Evolutionary conservation across 2,888 invertebrate genomes (phyloP), one percentile per base, ranked within the genome.

Genomic region (Sinopyrophorus schimmeli): DNA sequence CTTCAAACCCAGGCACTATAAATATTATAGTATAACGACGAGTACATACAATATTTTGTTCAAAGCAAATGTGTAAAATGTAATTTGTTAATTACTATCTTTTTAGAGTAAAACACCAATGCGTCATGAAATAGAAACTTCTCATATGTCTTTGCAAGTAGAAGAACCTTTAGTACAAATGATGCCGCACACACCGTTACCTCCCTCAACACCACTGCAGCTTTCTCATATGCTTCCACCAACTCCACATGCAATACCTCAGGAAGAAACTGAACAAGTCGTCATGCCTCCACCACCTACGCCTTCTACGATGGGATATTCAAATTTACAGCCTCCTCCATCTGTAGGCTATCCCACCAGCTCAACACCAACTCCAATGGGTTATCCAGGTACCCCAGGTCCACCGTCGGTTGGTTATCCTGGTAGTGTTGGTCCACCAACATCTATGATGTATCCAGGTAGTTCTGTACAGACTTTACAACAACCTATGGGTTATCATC

Each of bases 311-410:
- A 61, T 40, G 59, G 37, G 18, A 2, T 42, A 37, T 15, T 30
- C 51, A n/a, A 15, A 10, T 5, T 53, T 75, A 53, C 73, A 76
- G 47, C 76, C 77, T 3, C 76, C 78, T 0, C 75, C 78, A 1
- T 79, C 79, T 1, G 66, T 59, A 11, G 43, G 37, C 23, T 78
- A 54, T 77, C 58, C 62, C 11, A 39, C 47, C 37, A 58, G 56
- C 26, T 53, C 79, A 5, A 15, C 7, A 11, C 14, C 32, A 7
- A 73, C 73, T 65, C 38, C 43, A 3, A 47, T 62, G 47, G 58
- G 60, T 18, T 60, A 58, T 37, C 56, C 61, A 3, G 44, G 44
- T 2, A 56, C 60, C 14, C 59, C 62, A 3, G 59, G 43, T 5
- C 51, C 53, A 39, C 55, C 51, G 34, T 52, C 55, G 28, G 50